phyloP scores from a whole-genome alignment of 2,113 vertebrate species.

The Brachyhypopomus occidentalis region DNA sequence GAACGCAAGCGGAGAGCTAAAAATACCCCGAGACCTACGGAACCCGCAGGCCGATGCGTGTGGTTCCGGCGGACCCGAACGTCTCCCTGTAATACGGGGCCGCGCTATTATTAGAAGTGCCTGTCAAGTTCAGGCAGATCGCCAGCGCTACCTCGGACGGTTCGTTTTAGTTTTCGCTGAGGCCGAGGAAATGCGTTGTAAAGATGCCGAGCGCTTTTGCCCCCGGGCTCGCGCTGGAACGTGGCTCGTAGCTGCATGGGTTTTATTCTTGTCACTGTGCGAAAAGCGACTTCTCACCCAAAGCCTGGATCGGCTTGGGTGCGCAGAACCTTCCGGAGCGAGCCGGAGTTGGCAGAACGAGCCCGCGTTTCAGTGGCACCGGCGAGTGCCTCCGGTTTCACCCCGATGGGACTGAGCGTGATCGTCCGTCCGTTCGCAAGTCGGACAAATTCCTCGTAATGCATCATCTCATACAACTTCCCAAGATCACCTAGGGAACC shows the following conservation, averaged over 20 bases:
- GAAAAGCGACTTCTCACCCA: not conserved
- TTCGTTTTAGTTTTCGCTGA: not conserved
- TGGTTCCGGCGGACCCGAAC: not conserved
- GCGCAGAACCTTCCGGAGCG: not conserved
- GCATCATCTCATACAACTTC: too few relatives aligned
- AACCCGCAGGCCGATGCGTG: not conserved
- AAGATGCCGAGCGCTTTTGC: not conserved
- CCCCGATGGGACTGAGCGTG: conserved; percentile 43
- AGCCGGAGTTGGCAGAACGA: conserved; percentile 3
- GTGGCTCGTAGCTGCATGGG: not conserved
- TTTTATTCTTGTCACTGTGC: conserved; percentile 12
- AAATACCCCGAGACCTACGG: not conserved
- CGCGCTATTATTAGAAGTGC: not conserved
- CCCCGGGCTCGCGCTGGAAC: not conserved
- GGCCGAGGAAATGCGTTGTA: not conserved
- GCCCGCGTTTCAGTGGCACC: conserved; percentile 12
- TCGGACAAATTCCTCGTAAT: too few relatives aligned
- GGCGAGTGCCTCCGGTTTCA: conserved; percentile 23
- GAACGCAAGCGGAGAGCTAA: not conserved
- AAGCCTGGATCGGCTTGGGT: conserved; percentile 3
- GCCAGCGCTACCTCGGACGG: not conserved
- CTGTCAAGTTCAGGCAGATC: not conserved
- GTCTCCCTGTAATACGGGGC: not conserved
- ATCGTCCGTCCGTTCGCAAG: conserved; percentile 1
- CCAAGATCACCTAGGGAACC: too few relatives aligned